phyloP scores from a whole-genome alignment of 1,140 invertebrate species.

The Mylabris phalerata region DNA sequence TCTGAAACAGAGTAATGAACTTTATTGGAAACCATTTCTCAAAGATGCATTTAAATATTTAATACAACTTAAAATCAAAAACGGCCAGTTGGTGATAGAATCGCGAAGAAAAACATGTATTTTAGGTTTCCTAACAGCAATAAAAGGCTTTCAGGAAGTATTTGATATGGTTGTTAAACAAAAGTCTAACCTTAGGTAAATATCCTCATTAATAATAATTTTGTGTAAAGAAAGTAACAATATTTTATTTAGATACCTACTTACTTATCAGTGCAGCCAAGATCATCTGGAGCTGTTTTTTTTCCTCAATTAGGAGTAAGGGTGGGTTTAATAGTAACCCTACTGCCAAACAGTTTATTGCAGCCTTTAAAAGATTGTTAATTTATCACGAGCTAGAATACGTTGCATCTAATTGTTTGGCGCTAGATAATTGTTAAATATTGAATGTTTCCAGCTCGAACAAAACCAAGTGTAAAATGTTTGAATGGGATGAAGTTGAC shows the following conservation, averaged over 20 bases:
- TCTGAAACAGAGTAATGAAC: neutral
- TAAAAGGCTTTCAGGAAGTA: neutral
- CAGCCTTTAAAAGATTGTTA: too few relatives aligned
- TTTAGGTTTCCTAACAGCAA: constrained; percentile 1
- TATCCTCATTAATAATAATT: neutral
- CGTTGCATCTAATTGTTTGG: too few relatives aligned
- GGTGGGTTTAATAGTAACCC: neutral
- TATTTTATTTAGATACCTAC: neutral
- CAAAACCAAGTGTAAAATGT: too few relatives aligned
- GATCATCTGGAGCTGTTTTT: constrained; percentile 21
- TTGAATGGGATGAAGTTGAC: too few relatives aligned
- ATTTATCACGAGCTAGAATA: too few relatives aligned
- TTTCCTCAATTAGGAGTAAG: constrained; percentile 15
- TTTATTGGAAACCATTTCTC: neutral
- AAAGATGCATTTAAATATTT: neutral
- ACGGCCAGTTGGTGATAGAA: neutral
- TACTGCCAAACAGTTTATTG: too few relatives aligned
- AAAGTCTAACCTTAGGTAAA: neutral
- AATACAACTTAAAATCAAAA: neutral
- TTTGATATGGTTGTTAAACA: neutral
- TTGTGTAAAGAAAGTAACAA: neutral
- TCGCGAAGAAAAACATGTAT: constrained; percentile 7
- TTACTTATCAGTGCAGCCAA: constrained; percentile 14
- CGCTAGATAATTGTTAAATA: too few relatives aligned
- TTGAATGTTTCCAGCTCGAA: too few relatives aligned